Conservation (phyloP, 2,888 invertebrate genomes). For the Orchesella flavescens region DNA sequence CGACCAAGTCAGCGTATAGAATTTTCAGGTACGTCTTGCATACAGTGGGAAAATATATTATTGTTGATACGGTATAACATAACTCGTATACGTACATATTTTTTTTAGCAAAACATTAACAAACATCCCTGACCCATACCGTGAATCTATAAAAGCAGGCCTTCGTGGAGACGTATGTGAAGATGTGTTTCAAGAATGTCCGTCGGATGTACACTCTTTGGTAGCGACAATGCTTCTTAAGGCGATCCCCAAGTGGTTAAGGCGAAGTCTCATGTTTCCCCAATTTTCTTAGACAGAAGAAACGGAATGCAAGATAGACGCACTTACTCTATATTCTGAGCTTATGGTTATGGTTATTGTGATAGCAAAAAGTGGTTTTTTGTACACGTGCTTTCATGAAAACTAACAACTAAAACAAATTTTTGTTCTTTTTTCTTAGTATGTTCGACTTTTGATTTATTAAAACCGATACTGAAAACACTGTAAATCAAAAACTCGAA, state of each 20-base stretch:
- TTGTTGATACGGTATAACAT: no score
- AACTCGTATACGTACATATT: no score
- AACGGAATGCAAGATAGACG: not conserved
- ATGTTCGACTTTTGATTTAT: constrained; percentile 24
- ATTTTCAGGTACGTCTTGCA: constrained; percentile 55
- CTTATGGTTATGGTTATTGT: no score
- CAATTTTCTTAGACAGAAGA: not conserved
- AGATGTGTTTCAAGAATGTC: constrained; percentile 38
- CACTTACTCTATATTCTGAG: not conserved
- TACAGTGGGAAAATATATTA: no score
- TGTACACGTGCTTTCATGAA: no score
- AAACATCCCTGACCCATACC: constrained; percentile 39
- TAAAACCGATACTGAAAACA: constrained; percentile 21
- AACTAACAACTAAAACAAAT: no score
- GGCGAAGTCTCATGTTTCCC: constrained; percentile 42
- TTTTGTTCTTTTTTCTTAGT: no score
- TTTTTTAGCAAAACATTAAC: constrained; percentile 54
- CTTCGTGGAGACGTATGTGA: constrained; percentile 44
- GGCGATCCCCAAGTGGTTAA: constrained; percentile 58
- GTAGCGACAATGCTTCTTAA: constrained; percentile 37
- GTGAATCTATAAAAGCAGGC: constrained; percentile 50
- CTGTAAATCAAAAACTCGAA: constrained; percentile 45
- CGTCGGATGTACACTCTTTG: constrained; percentile 40
- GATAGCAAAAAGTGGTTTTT: no score
- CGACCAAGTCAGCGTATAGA: constrained; percentile 21